A percentile compares a stretch with the other conserved stretches of the same genome.
These are phyloP conservation scores for Thymelicus acteon DNA, from an alignment of 2,888 invertebrate species.

Conservation along the genomic window DNA sequence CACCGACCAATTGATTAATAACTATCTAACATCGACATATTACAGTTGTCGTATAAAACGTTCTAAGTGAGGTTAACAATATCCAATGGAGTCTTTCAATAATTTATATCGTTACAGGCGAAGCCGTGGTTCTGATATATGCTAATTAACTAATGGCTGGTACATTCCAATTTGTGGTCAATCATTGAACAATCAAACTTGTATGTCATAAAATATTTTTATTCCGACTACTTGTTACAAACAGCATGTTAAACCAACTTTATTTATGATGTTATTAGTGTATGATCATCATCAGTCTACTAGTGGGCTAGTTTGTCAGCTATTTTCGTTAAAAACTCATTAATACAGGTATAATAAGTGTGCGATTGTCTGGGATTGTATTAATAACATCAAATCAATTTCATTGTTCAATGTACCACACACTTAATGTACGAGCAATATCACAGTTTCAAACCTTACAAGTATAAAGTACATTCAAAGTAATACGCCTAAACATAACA, in stretches of 20 bases:
- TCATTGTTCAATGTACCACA: conserved; percentile 8
- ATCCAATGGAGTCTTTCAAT: conserved; percentile 40
- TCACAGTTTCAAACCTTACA: conserved; percentile 27
- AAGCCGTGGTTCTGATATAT: conserved; percentile 32
- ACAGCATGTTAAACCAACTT: no score
- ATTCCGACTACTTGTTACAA: no score
- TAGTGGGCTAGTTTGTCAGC: no score
- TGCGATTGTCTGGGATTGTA: no score
- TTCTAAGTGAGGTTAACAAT: conserved; percentile 39
- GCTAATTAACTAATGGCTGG: conserved; percentile 11
- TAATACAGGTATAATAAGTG: no score
- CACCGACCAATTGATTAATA: conserved; percentile 46
- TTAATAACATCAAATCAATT: neutral
- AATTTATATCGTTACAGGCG: conserved; percentile 35
- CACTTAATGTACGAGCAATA: conserved; percentile 14
- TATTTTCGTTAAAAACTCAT: no score
- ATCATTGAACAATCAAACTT: conserved; percentile 3
- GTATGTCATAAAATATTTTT: no score
- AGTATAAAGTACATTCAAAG: conserved; percentile 15
- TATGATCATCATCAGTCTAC: no score
- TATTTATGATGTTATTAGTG: no score
- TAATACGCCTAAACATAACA: conserved; percentile 9
- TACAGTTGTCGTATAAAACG: conserved; percentile 39
- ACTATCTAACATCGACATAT: conserved; percentile 44
- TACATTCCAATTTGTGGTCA: conserved; percentile 22